Percentiles rank a stretch among this genome's conserved stretches.
Conservation (phyloP, 2,797 vertebrate species). For the Alfaro cultratus region DNA sequence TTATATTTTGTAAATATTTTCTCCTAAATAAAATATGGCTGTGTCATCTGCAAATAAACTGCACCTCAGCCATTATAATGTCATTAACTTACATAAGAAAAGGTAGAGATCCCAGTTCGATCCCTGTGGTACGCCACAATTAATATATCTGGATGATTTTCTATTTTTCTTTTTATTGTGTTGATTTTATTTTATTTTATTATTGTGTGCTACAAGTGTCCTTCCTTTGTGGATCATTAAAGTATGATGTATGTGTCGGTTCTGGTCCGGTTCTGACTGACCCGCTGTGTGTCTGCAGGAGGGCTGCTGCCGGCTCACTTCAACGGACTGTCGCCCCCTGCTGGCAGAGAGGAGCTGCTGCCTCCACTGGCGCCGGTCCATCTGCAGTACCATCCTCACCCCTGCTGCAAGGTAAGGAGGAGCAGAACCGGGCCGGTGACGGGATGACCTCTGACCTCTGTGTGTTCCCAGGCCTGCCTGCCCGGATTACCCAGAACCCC, state of each 20-base stretch:
- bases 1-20: too few relatives aligned
- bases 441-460: not conserved
- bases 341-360: constrained; percentile 49
- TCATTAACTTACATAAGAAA: too few relatives aligned
- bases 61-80: too few relatives aligned
- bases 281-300: constrained; percentile 27
- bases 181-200: too few relatives aligned
- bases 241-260: not conserved
- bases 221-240: too few relatives aligned
- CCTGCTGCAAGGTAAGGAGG: constrained; percentile 71
- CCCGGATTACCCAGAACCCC: constrained; percentile 69
- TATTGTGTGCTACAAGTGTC: too few relatives aligned
- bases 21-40: too few relatives aligned
- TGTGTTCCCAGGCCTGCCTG: constrained; percentile 56
- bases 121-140: too few relatives aligned
- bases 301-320: constrained; percentile 13
- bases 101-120: too few relatives aligned
- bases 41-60: too few relatives aligned
- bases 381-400: constrained; percentile 60
- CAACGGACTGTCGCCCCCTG: constrained; percentile 6
- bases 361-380: constrained; percentile 37
- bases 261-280: not conserved
- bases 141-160: too few relatives aligned
- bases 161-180: too few relatives aligned
- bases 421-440: not conserved